phyloP scores from a whole-genome alignment of 92 coral and sea anemone genomes.

The Phenganax marumi region DNA sequence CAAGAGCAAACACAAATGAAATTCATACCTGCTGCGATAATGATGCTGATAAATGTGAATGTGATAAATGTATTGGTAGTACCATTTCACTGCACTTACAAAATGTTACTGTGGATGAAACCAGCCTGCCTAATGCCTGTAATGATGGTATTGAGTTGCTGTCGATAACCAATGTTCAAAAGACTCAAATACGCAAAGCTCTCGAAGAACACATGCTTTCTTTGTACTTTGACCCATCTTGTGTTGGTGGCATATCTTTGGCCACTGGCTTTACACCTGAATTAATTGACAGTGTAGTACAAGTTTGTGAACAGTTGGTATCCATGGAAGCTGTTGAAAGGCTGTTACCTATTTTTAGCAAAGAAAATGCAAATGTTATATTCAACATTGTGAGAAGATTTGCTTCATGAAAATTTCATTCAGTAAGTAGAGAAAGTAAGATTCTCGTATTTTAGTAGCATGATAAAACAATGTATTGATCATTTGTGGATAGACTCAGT shows the following conservation, averaged over 20 bases:
- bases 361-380: conserved; percentile 46
- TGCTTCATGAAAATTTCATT: background rate
- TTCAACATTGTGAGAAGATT: conserved; percentile 22
- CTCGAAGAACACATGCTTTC: background rate
- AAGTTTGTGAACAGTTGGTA: background rate
- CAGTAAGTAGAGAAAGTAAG: background rate
- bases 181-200: background rate
- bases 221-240: background rate
- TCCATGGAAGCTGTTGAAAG: background rate
- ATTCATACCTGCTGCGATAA: conserved; percentile 61
- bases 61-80: conserved; percentile 45
- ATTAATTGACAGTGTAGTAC: background rate
- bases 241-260: background rate
- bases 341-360: conserved; percentile 48
- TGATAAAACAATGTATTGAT: background rate
- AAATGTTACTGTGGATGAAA: background rate
- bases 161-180: background rate
- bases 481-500: no score
- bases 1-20: background rate
- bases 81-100: background rate
- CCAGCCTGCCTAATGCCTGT: background rate
- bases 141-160: background rate
- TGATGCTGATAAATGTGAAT: conserved; percentile 37
- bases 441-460: background rate
- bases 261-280: background rate